phyloP scores from a whole-genome alignment of 2,797 vertebrate species.

The Catamblyrhynchus diadema region DNA sequence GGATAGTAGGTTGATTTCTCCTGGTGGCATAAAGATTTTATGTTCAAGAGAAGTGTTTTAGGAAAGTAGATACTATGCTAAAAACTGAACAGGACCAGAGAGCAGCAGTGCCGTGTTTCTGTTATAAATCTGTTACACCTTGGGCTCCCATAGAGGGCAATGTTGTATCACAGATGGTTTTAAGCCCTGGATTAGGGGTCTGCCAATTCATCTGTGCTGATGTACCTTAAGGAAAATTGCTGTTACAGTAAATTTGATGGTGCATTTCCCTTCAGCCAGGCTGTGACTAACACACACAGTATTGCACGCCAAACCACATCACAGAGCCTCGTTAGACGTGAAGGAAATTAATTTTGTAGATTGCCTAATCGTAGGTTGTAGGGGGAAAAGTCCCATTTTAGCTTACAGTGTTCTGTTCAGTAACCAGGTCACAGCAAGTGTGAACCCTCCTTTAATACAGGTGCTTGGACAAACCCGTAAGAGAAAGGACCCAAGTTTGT shows the following conservation, averaged over 20 bases:
- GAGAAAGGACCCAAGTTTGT: neutral
- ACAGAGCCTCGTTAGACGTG: constrained; percentile 34
- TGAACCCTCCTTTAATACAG: neutral
- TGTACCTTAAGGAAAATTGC: constrained; percentile 61
- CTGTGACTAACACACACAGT: constrained; percentile 53
- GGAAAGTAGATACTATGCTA: neutral
- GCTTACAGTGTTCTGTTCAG: neutral
- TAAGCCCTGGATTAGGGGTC: neutral
- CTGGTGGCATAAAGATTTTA: neutral
- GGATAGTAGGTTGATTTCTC: neutral
- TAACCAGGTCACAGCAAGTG: neutral
- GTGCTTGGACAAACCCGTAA: neutral
- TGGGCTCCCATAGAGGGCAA: constrained; percentile 78
- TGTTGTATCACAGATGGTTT: constrained; percentile 75
- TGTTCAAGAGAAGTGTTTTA: neutral
- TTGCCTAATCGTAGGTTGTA: neutral
- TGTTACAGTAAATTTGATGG: constrained; percentile 56
- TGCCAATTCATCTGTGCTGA: constrained; percentile 60
- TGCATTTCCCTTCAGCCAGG: constrained; percentile 39
- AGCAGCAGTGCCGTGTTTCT: neutral
- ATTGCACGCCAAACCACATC: constrained; percentile 23
- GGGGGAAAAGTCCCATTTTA: neutral
- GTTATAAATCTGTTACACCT: neutral
- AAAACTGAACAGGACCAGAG: neutral
- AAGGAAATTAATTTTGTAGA: constrained; percentile 57